Evolutionary conservation across 2,113 vertebrate species (phyloP).

Genomic region (Aptenodytes patagonicus): DNA sequence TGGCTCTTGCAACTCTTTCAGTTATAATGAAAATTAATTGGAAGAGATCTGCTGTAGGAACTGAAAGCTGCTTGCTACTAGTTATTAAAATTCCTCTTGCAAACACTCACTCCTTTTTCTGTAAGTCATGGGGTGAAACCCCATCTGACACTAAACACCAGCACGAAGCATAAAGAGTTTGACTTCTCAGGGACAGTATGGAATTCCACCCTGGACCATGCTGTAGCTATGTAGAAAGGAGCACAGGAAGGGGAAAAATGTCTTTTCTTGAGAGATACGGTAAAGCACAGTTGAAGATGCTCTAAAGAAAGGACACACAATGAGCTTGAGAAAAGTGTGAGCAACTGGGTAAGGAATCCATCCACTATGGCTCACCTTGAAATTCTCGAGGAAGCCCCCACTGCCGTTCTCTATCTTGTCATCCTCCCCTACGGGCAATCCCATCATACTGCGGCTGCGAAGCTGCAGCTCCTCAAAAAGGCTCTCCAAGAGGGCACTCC

Average conservation of each 20-base stretch:
- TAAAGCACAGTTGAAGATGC: not conserved
- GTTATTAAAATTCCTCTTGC: not conserved
- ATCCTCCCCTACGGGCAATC: slow-evolving; percentile 64
- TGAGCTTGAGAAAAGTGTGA: not conserved
- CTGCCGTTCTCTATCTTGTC: slow-evolving; percentile 76
- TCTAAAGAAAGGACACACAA: not conserved
- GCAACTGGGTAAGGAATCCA: not conserved
- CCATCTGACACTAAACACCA: not conserved
- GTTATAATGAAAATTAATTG: not conserved
- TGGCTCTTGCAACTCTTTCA: not conserved
- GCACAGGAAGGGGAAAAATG: not conserved
- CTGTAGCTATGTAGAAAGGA: not conserved
- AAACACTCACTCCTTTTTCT: not conserved
- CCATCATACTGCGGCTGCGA: slow-evolving; percentile 85
- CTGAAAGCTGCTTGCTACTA: not conserved
- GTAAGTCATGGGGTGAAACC: not conserved
- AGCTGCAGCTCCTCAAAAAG: slow-evolving; percentile 82
- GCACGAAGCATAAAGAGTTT: not conserved
- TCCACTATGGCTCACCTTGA: slow-evolving; percentile 78
- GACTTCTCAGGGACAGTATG: not conserved
- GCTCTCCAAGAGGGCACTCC: slow-evolving; percentile 84
- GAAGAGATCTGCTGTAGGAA: not conserved
- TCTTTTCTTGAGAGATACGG: not conserved
- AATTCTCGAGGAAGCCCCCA: slow-evolving; percentile 90
- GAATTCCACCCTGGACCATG: not conserved